These are phyloP conservation scores for Micronycteris hirsuta DNA, from an alignment of 2,113 vertebrate genomes.

Conservation along the genomic window DNA sequence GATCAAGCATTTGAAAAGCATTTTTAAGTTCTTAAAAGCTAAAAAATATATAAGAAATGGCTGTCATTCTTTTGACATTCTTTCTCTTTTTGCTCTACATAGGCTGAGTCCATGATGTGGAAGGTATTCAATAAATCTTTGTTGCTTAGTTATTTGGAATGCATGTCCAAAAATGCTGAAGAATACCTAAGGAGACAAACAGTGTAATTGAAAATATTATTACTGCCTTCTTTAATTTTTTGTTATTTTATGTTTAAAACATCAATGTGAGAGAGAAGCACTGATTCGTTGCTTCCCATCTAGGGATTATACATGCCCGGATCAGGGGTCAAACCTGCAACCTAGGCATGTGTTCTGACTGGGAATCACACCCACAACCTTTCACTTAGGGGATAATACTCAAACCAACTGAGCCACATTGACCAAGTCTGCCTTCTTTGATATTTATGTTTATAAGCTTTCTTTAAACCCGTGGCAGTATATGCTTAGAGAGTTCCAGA, in stretches of 20 bases:
- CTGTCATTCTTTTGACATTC: neutral
- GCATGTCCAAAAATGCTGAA: neutral
- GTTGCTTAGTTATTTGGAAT: neutral
- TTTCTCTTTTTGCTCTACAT: neutral
- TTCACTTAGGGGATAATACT: too few relatives aligned
- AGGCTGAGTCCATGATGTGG: neutral
- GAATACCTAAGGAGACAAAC: neutral
- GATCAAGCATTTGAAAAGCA: neutral
- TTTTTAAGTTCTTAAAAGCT: constrained; percentile 9
- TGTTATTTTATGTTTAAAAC: too few relatives aligned
- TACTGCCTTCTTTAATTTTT: neutral
- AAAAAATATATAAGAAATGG: neutral
- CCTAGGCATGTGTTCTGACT: too few relatives aligned
- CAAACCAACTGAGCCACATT: too few relatives aligned
- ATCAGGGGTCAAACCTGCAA: too few relatives aligned
- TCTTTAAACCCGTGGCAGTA: neutral
- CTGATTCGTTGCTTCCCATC: too few relatives aligned
- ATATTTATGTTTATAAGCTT: neutral
- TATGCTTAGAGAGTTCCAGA: neutral
- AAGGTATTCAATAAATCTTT: neutral
- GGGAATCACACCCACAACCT: too few relatives aligned
- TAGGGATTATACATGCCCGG: too few relatives aligned
- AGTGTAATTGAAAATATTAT: neutral
- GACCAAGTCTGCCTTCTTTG: neutral
- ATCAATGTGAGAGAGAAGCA: too few relatives aligned